Conservation (phyloP, 2,797 vertebrate species). For the Pangasius mekongensis region DNA sequence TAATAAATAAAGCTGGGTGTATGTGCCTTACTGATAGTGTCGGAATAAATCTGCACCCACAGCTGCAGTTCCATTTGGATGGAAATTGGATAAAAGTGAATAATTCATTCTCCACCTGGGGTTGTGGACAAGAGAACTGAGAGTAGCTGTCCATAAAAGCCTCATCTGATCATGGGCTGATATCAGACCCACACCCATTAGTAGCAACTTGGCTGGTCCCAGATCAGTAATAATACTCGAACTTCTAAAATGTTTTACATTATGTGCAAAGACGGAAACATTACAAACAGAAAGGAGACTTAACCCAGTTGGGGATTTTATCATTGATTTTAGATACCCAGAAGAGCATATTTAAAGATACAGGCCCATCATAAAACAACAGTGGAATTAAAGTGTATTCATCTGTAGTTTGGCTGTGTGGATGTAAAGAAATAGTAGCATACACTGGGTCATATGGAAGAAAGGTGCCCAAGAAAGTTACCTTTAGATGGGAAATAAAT, state of each 20-base stretch:
- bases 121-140: slow-evolving; percentile 23
- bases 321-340: not conserved
- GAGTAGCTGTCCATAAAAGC: slow-evolving; percentile 25
- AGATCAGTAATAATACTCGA: slow-evolving; percentile 31
- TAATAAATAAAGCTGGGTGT: not conserved
- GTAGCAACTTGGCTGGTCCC: slow-evolving; percentile 15
- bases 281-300: not conserved
- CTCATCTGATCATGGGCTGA: slow-evolving; percentile 34
- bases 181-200: slow-evolving; percentile 6
- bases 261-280: not conserved
- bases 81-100: slow-evolving; percentile 40
- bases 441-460: not conserved
- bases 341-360: not conserved
- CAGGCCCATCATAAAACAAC: not conserved
- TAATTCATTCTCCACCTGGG: slow-evolving; percentile 33
- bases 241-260: not conserved
- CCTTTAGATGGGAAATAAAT: not conserved
- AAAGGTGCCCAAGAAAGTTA: not conserved
- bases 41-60: slow-evolving; percentile 36
- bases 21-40: slow-evolving; percentile 12
- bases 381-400: not conserved
- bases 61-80: slow-evolving; percentile 42
- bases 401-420: not conserved
- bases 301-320: not conserved
- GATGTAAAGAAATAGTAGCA: not conserved